Percentiles rank a stretch among this genome's conserved stretches.
These are phyloP conservation scores for Riparia riparia DNA, from an alignment of 2,113 vertebrate genomes.

Conservation along the genomic window DNA sequence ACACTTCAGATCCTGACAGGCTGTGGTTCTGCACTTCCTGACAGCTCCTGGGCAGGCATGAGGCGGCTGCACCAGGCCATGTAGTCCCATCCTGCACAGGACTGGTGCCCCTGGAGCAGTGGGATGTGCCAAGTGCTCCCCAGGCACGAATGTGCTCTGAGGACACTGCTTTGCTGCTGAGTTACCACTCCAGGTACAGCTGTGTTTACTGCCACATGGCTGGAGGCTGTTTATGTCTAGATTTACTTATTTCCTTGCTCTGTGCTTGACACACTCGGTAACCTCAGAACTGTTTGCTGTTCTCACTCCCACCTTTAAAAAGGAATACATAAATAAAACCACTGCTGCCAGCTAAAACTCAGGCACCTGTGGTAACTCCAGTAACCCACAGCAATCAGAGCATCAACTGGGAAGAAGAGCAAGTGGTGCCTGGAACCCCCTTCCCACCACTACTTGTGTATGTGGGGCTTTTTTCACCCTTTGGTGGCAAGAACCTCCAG, in stretches of 20 bases:
- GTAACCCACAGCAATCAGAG: not conserved
- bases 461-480: fast-evolving
- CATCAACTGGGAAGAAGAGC: not conserved
- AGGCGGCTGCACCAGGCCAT: not conserved
- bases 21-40: not conserved
- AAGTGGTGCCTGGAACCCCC: not conserved
- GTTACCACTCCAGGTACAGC: not conserved
- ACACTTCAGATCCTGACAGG: not conserved
- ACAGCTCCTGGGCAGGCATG: slow-evolving; percentile 2
- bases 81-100: not conserved
- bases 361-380: not conserved
- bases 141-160: not conserved
- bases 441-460: not conserved
- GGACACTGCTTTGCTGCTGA: not conserved
- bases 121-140: fast-evolving
- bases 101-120: not conserved
- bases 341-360: not conserved
- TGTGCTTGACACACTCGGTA: not conserved
- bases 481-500: not conserved
- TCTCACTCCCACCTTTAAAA: not conserved
- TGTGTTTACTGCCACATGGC: not conserved
- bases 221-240: not conserved
- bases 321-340: not conserved
- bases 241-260: not conserved
- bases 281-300: not conserved